These are phyloP conservation scores for Microcebus lehilahytsara DNA, from an alignment of 2,113 vertebrate species.

Conservation along the genomic window DNA sequence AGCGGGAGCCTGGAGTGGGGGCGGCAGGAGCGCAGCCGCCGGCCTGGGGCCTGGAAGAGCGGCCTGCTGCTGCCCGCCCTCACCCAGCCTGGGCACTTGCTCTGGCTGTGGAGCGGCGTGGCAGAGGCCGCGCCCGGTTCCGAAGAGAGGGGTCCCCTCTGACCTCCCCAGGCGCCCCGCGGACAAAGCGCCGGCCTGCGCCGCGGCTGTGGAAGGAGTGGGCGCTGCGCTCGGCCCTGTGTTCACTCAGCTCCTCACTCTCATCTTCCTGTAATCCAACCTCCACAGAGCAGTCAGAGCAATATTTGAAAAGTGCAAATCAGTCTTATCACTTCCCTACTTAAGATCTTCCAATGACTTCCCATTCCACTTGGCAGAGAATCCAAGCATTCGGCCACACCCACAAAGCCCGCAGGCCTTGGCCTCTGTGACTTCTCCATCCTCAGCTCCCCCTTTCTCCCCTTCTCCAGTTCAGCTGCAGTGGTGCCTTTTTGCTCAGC, in stretches of 20 bases:
- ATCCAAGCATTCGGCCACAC: neutral
- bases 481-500: neutral
- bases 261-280: neutral
- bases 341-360: neutral
- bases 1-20: neutral
- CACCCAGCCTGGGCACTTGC: neutral
- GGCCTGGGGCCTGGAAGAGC: too few relatives aligned
- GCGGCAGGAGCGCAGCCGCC: neutral
- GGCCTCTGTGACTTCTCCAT: neutral
- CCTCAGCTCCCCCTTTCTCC: neutral
- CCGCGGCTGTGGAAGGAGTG: neutral
- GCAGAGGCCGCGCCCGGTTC: neutral
- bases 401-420: neutral
- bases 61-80: neutral
- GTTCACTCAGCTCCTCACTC: neutral
- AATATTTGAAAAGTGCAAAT: neutral
- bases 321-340: neutral
- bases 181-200: accelerated
- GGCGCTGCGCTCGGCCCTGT: neutral
- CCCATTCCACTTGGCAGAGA: neutral
- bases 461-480: neutral
- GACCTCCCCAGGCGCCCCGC: neutral
- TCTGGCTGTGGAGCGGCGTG: neutral
- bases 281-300: neutral
- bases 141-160: neutral